Conservation (phyloP, 2,113 vertebrate species). For the Limanda limanda region DNA sequence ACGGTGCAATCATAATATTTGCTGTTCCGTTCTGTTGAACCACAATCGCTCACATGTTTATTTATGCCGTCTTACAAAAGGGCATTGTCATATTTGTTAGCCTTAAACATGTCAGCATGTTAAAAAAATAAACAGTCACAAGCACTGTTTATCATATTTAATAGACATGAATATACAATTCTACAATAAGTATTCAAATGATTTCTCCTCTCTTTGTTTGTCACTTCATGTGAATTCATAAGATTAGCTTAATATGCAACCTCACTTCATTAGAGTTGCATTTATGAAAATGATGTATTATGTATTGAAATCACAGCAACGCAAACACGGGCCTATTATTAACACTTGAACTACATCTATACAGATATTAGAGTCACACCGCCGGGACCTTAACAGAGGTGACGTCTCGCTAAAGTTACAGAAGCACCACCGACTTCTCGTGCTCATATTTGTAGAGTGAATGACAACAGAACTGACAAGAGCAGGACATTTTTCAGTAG, state of each 20-base stretch:
- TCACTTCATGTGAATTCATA: slow-evolving; percentile 89
- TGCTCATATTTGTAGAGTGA: slow-evolving; percentile 11
- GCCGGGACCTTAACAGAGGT: slow-evolving; percentile 86
- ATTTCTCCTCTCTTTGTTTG: slow-evolving; percentile 83
- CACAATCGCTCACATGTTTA: slow-evolving; percentile 86
- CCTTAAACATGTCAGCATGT: slow-evolving; percentile 73
- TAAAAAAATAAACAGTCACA: slow-evolving; percentile 89
- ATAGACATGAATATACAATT: slow-evolving; percentile 89
- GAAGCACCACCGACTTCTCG: slow-evolving; percentile 75
- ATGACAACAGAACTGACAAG: slow-evolving; percentile 2
- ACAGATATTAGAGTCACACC: slow-evolving; percentile 85
- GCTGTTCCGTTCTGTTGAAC: slow-evolving; percentile 42
- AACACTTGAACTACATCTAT: slow-evolving; percentile 90
- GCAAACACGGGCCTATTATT: slow-evolving; percentile 88
- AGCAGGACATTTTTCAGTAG: slow-evolving; percentile 11
- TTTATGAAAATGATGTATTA: slow-evolving; percentile 90
- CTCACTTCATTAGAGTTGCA: slow-evolving; percentile 93
- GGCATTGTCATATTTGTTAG: slow-evolving; percentile 82
- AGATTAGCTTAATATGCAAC: slow-evolving; percentile 85
- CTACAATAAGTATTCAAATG: slow-evolving; percentile 90
- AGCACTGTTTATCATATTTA: slow-evolving; percentile 93
- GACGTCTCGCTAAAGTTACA: slow-evolving; percentile 89
- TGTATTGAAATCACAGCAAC: slow-evolving; percentile 77
- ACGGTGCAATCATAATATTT: slow-evolving; percentile 2
- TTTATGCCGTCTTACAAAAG: slow-evolving; percentile 92